Conservation (phyloP, 1,140 invertebrate species). For the Drosophila nebulosa region DNA sequence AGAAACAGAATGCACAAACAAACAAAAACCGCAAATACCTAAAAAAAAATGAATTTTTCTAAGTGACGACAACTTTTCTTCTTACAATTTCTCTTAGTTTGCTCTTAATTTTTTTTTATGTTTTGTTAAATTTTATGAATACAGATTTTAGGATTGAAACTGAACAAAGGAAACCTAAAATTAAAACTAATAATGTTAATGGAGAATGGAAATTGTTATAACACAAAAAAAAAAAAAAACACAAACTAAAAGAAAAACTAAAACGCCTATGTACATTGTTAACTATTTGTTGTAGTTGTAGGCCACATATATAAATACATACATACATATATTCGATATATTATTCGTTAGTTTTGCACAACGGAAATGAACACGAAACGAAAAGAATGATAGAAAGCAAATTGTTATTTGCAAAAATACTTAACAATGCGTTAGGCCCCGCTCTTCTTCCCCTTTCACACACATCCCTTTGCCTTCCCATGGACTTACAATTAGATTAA, state of each 20-base stretch:
- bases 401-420: slow-evolving; percentile 40
- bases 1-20: no score
- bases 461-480: not conserved
- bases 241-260: slow-evolving; percentile 6
- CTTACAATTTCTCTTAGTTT: slow-evolving; percentile 26
- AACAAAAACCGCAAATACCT: slow-evolving; percentile 1
- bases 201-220: not conserved
- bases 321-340: no score
- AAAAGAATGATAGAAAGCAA: slow-evolving; percentile 7
- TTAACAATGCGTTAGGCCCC: not conserved
- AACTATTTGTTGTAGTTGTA: slow-evolving; percentile 50
- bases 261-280: slow-evolving; percentile 27
- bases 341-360: slow-evolving; percentile 15
- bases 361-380: not conserved
- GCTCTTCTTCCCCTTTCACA: not conserved
- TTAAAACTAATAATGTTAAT: slow-evolving; percentile 11
- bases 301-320: not conserved
- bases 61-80: slow-evolving; percentile 31
- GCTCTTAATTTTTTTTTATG: not conserved
- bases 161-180: not conserved
- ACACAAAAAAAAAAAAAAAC: slow-evolving; percentile 2
- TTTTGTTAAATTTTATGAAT: slow-evolving; percentile 2
- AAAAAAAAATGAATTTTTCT: slow-evolving; percentile 58
- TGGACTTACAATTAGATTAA: not conserved
- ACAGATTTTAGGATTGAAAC: slow-evolving; percentile 2